Percentiles rank a stretch among this genome's conserved stretches.
phyloP scores from a whole-genome alignment of 37 sponge, comb jelly and placozoan genomes.

The Amphimedon queenslandica region DNA sequence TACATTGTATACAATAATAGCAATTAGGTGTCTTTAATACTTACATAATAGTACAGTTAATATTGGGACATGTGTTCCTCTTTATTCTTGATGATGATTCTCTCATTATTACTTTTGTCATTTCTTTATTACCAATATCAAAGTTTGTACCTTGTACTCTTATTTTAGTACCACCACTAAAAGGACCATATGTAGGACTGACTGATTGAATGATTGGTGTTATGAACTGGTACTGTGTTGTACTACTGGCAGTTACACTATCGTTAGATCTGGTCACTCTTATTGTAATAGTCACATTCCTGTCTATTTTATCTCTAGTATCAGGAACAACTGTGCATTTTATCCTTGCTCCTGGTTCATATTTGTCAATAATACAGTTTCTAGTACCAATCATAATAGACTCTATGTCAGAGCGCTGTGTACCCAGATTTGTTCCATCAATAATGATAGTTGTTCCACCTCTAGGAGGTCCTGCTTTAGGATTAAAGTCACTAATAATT shows the following conservation, averaged over 20 bases:
- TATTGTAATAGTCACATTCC: neutral
- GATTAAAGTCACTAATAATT: constrained; percentile 29
- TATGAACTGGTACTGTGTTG: constrained; percentile 13
- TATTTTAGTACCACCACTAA: constrained; percentile 62
- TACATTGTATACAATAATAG: neutral
- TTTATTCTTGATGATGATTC: constrained; percentile 2
- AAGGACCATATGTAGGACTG: constrained; percentile 67
- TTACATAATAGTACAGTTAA: constrained; percentile 11
- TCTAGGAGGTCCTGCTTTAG: constrained; percentile 42
- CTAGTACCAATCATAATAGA: constrained; percentile 17
- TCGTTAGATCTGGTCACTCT: neutral
- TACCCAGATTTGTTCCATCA: constrained; percentile 67
- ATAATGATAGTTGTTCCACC: constrained; percentile 72
- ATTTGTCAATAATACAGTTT: constrained; percentile 21
- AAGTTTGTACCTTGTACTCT: constrained; percentile 52
- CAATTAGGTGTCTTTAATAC: neutral
- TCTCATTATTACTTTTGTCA: constrained; percentile 24
- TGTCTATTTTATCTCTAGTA: neutral
- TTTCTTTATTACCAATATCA: constrained; percentile 50
- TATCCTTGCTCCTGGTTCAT: constrained; percentile 22
- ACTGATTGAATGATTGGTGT: constrained; percentile 27
- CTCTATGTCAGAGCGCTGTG: constrained; percentile 18
- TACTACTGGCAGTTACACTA: neutral
- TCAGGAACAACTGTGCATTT: constrained; percentile 17
- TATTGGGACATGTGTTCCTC: neutral